Base-by-base conservation (phyloP, 35 echinoderm and acorn worm species). In the Strongylocentrotus purpuratus region DNA sequence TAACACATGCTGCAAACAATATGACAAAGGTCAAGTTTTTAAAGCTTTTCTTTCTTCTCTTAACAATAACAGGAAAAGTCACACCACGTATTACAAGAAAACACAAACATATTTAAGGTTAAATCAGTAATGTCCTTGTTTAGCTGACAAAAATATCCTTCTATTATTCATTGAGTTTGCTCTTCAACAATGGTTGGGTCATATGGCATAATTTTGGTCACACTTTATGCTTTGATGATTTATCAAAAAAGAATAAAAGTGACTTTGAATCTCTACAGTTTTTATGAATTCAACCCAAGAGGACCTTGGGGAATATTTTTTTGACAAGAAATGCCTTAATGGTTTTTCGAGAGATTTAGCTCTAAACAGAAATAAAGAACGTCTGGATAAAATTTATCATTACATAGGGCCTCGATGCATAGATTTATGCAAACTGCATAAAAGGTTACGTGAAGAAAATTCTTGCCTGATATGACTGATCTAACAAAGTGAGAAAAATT, bases 11-110 rank as follows among this genome's bases (percentile, higher is more conserved):
- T 89, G 33, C 32, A 89, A 93, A 93, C 91, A 93, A 55, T 78
- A 52, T 93, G 91, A 93, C 91, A 93, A 93, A 14, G 45, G 13
- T 89, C 87, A 89, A 89, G 45, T 13, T 93, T 93, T 93, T 93
- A 93, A 93, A 93, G 91, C 91, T 93, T 93, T 93, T 46, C 12
- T 93, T 93, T 32, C 45, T 46, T 50, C 91, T 58, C 41, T 32
- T 93, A 32, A 93, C 15, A 48, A 93, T 46, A 58, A 89, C 45
- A 46, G 32, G 33, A 89, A 46, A 9, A 89, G 32, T 89, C 33
- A 41, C 32, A 89, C 32, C 33, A 89, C 87, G 41, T 32, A 46
- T 13, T 13, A 89, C 10, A 88, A 41, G 20, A 89, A 41, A 32
- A 41, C 45, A 89, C 87, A 89, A 89, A 45, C 32, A 88, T 88